Evolutionary conservation across 2,113 vertebrate species (phyloP), one percentile per base, ranked within the genome.

Genomic region (Ibidorhyncha struthersii): DNA sequence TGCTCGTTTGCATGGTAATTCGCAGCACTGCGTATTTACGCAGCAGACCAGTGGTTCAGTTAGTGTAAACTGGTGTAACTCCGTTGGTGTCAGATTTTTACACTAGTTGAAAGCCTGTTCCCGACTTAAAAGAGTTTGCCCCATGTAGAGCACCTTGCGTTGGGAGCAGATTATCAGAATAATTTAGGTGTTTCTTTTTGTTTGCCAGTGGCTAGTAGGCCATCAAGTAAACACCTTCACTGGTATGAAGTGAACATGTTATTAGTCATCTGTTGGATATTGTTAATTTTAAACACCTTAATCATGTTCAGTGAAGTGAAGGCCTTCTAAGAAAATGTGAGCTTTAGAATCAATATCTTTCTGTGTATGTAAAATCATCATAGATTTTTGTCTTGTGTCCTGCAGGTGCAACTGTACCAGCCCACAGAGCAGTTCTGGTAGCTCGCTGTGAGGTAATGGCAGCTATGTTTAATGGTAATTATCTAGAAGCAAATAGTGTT

Each of bases 391-490:
- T 41, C 88, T 73, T 50, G 10, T 17, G 16, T 86, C 53, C 41
- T 79, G 14, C 70, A 99, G 99, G 99, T 94, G 97, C 98, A 12
- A 98, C 98, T 6, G 97, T 99, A 71, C 99, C 99, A 41, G 99
- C 99, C 55, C 99, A 99, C 97, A 98, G 99, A 87, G 99, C 99
- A 14, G 99, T 99, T 90, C 97, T 99, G 91, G 99, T 99, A 78
- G 99, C 99, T 15, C 99, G 99, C 67, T 99, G 99, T 86, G 99
- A 99, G 55, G 99, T 99, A 82, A 99, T 99, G 99, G 99, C 99
- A 8, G 99, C 99, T 94, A 99, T 99, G 99, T 99, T 99, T 96
- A 99, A 99, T 36, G 99, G 99, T 25, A 99, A 99, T 92, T 99
- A 99, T 38, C 98, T 99, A 34, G 99, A 99, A 98, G 99, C 99